Percentiles rank a stretch among this genome's conserved stretches.
phyloP scores from a whole-genome alignment of 2,888 invertebrate species.

The Drosophila monieri region DNA sequence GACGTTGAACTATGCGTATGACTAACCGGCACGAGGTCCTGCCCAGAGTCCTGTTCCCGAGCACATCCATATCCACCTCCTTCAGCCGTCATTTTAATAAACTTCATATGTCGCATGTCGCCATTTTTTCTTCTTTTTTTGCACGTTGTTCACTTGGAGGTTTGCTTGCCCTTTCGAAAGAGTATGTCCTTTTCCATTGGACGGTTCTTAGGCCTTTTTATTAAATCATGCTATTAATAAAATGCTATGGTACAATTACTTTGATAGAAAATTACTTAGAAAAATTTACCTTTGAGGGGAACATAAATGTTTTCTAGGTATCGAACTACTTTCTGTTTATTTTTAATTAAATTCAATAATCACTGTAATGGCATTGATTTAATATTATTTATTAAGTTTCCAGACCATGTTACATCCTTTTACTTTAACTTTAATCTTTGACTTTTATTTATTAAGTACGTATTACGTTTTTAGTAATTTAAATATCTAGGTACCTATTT shows the following conservation, averaged over 20 bases:
- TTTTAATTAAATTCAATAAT: too few relatives aligned
- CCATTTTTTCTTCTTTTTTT: slow-evolving; percentile 67
- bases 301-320: too few relatives aligned
- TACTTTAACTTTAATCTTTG: too few relatives aligned
- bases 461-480: neutral
- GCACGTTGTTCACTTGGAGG: slow-evolving; percentile 46
- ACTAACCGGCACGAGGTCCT: slow-evolving; percentile 38
- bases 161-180: slow-evolving; percentile 9
- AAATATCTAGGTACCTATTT: too few relatives aligned
- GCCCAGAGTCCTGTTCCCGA: slow-evolving; percentile 1
- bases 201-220: neutral
- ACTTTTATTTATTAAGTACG: neutral
- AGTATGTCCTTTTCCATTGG: neutral
- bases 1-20: slow-evolving; percentile 77
- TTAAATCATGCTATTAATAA: too few relatives aligned
- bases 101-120: slow-evolving; percentile 83
- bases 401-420: too few relatives aligned
- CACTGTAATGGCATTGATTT: too few relatives aligned
- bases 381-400: neutral
- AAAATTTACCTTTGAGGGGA: too few relatives aligned
- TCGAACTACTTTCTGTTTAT: too few relatives aligned
- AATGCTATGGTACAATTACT: too few relatives aligned
- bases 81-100: slow-evolving; percentile 76
- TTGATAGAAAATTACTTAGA: too few relatives aligned
- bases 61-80: slow-evolving; percentile 18